Evolutionary conservation across 2,888 invertebrate species (phyloP), one percentile per base, ranked within the genome.

Genomic region (Stenolophus ochropezus): DNA sequence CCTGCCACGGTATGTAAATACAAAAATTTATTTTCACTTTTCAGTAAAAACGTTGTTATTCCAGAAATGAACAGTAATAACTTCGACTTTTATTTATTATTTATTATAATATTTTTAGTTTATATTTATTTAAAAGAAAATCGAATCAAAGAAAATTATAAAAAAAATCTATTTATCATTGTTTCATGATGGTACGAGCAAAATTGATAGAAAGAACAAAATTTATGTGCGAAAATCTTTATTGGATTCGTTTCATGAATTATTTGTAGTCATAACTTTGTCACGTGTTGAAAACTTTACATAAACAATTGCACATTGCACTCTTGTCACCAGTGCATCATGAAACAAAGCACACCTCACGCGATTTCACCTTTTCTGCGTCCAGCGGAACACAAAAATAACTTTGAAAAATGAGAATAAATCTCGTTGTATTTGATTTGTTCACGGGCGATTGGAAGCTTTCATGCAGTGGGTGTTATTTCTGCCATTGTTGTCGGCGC

Each of bases 371-470:
- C 61, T 61, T 61, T 5, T 61, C 23, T 21, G 14, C 14, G 61
- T 61, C 25, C 14, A 61, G 61, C 61, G 23, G 27, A 69, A 69
- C 33, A 69, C 65, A 69, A 69, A 69, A 61, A 25, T 61, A 61
- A 61, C 65, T 69, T 69, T 33, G 65, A 69, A 69, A 69, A 69
- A 69, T 18, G 65, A 69, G 18, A 69, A 69, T 69, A 69, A 69
- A 69, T 69, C 65, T 69, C 65, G 33, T 69, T 69, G 18, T 69
- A 69, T 69, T 69, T 69, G 27, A 69, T 69, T 69, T 33, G 33
- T 69, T 69, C 65, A 69, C 65, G 65, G 65, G 27, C 27, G 65
- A 69, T 69, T 69, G 65, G 27, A 33, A 69, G 27, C 65, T 69
- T 69, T 69, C 65, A 69, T 33, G 27, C 11, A 27, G 27, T 42